phyloP scores from a whole-genome alignment of 2,888 invertebrate species.

The Hirtodrosophila trivittata region DNA sequence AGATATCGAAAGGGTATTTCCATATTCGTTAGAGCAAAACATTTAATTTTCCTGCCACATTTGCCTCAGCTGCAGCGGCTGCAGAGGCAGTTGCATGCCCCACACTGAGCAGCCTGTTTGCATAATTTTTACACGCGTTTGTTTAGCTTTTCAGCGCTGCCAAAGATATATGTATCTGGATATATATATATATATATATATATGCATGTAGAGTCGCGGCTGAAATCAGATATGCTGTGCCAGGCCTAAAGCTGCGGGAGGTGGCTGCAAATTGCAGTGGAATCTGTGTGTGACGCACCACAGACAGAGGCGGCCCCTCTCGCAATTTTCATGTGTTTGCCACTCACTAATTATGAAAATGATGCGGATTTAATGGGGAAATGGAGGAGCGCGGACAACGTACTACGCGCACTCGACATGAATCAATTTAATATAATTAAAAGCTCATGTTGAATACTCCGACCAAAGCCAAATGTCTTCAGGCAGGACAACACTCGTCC shows the following conservation, averaged over 20 bases:
- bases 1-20: no score
- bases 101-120: slow-evolving; percentile 38
- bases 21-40: no score
- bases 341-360: slow-evolving; percentile 58
- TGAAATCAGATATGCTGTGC: no score
- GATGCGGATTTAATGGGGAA: slow-evolving; percentile 37
- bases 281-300: slow-evolving; percentile 4
- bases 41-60: no score
- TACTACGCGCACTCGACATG: no score
- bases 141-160: slow-evolving; percentile 54
- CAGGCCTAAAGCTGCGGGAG: no score
- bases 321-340: slow-evolving; percentile 51
- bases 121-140: slow-evolving; percentile 41
- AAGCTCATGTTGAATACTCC: slow-evolving; percentile 28
- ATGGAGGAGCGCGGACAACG: no score
- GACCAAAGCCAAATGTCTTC: no score
- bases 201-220: no score
- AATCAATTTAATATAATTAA: slow-evolving; percentile 37
- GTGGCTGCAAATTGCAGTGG: not conserved
- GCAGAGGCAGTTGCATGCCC: slow-evolving; percentile 21
- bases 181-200: no score
- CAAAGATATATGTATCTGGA: slow-evolving; percentile 4
- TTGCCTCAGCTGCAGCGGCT: not conserved
- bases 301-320: slow-evolving; percentile 27
- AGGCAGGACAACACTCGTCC: not conserved